Evolutionary conservation across 2,888 invertebrate genomes (phyloP), one percentile per base, ranked within the genome.

Genomic region (Xanthia icteritia): DNA sequence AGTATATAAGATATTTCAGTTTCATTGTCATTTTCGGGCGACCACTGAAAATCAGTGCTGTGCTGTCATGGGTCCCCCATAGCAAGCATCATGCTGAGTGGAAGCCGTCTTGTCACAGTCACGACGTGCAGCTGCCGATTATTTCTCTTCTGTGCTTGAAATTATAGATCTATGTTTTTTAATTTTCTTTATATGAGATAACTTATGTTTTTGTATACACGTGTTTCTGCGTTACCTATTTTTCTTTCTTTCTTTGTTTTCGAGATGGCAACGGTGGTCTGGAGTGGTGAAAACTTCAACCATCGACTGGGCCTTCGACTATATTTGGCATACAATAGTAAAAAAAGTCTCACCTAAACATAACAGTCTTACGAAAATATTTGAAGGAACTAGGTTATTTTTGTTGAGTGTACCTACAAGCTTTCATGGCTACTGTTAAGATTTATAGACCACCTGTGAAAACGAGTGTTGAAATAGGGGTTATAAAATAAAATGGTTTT

Each of bases 401-500:
- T 76, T 58, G 45, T 36, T 58, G 23, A 27, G 20, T 73, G 17
- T 36, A 45, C n/a, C 20, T 11, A 9, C 15, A n/a, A 11, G 20
- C 20, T 27, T 73, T 45, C 39, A 36, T 15, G n/a, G 39, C 36
- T 27, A 3, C 15, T 23, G 20, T 68, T 72, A 9, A 23, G 27
- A 54, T 76, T 76, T 75, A 75, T 76, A 36, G n/a, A 31, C 20
- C 70, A 77, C 60, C 70, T 77, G 60, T 69, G 23, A 36, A 31
- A 42, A 51, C 39, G 1, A 27, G 51, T 61, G 42, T 61, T 63
- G 27, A 54, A 54, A 36, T 45, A 27, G 23, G 5, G 23, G 36
- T 54, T 23, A 15, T 70, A 15, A 61, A 77, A 77, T 42, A 9
- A 61, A 56, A 60, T 5, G 8, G 11, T 77, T 20, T 39, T 27